Evolutionary conservation across 2,113 vertebrate genomes (phyloP), one percentile per base, ranked within the genome.

Genomic region (Falcunculus frontatus): DNA sequence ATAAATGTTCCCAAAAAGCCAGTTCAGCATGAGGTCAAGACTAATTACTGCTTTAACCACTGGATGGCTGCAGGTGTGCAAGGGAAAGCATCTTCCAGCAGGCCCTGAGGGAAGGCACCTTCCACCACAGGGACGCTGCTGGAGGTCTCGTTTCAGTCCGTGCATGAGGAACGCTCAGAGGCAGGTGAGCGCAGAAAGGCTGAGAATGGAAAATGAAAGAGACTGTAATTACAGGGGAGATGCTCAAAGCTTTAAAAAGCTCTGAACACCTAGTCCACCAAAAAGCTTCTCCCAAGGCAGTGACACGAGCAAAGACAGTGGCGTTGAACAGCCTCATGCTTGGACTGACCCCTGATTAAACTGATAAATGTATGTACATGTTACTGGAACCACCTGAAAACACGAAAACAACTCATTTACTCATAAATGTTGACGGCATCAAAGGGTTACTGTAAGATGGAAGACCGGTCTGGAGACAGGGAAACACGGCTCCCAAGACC

Each of bases 51-150:
- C n/a, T 57, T 52, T 46, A 82, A 75, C 59, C 30, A 46, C 4
- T 1, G 8, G 16, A 11, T 4, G 33, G 49, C 59, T 86, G 59
- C 5, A 4, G 55, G 69, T 62, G 59, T 56, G 44, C 17, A 10
- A 29, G 18, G 67, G 46, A 49, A 69, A 83, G 62, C 41, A 18
- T 16, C 56, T 42, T n/a, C 25, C 56, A 18, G 5, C 11, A 17
- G 73, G 41, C 42, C 62, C 56, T 4, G n/a, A 13, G 52, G 95
- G 65, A 81, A 64, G 47, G 57, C 26, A 23, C 0, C 17, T 21
- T 84, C 39, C 19, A 49, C 20, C 16, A 11, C 19, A 16, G 0
- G 0, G 69, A n/a, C 0, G 1, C 70, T 0, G 32, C 44, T 53
- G 20, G 12, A 0, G 1, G 33, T 46, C 72, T 86, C 8, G 1